Conservation (phyloP, 1,140 invertebrate genomes). For the Helicoverpa armigera region DNA sequence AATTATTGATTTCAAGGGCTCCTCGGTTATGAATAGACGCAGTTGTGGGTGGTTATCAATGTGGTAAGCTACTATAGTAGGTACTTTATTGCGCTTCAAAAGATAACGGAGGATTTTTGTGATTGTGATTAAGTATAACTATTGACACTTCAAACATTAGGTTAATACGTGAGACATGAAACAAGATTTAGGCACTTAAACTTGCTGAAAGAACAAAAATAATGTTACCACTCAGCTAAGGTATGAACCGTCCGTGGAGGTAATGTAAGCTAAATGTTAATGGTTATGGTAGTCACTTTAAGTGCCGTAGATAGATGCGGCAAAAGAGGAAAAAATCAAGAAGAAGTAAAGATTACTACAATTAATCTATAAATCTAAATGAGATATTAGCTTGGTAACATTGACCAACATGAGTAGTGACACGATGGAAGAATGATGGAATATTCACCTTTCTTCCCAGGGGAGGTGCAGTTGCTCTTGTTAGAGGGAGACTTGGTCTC, state of each 20-base stretch:
- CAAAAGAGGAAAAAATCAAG: neutral
- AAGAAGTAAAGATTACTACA: constrained; percentile 1
- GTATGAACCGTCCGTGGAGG: neutral
- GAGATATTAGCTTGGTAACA: neutral
- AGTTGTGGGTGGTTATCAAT: neutral
- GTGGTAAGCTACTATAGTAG: neutral
- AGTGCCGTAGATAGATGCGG: neutral
- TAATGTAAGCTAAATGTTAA: neutral
- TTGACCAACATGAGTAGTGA: neutral
- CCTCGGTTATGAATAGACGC: constrained; percentile 12
- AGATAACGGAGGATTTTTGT: no score
- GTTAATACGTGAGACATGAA: neutral
- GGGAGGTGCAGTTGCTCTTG: constrained; percentile 83
- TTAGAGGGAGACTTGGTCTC: constrained; percentile 81
- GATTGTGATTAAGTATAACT: no score
- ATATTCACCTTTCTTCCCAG: constrained; percentile 82
- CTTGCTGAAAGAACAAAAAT: neutral
- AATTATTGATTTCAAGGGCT: constrained; percentile 50
- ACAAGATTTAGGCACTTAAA: neutral
- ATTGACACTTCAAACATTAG: no score
- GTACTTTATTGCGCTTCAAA: neutral
- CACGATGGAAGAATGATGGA: constrained; percentile 15
- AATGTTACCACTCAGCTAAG: neutral
- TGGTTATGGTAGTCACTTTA: neutral
- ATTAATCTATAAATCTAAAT: constrained; percentile 17